A percentile compares a stretch with the other conserved stretches of the same genome.
These are phyloP conservation scores for Perizoma affinitatum DNA, from an alignment of 2,888 invertebrate species.

Conservation along the genomic window DNA sequence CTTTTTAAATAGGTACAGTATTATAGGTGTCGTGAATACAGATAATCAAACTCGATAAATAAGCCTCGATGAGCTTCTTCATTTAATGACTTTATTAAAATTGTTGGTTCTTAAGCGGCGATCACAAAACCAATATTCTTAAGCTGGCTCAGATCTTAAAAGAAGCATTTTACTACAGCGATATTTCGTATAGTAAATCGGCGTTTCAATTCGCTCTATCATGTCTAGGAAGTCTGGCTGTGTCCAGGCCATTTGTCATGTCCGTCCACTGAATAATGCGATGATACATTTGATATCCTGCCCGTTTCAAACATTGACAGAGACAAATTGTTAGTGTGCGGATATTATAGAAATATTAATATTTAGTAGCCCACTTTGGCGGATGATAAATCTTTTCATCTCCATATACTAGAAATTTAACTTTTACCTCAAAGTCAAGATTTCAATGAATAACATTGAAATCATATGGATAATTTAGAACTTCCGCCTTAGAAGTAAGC, in stretches of 20 bases:
- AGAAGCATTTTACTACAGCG: neutral
- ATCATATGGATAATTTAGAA: too few relatives aligned
- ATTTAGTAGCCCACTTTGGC: conserved; percentile 7
- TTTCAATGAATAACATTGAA: too few relatives aligned
- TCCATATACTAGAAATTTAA: neutral
- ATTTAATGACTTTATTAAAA: too few relatives aligned
- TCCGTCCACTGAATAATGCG: conserved; percentile 36
- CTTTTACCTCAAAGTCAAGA: neutral
- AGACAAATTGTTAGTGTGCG: conserved; percentile 33
- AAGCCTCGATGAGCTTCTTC: too few relatives aligned
- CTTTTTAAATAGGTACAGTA: too few relatives aligned
- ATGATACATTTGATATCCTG: conserved; percentile 35
- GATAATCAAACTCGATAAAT: too few relatives aligned
- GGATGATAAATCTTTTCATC: conserved; percentile 9
- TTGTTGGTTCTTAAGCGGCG: neutral
- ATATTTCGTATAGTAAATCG: conserved; percentile 10
- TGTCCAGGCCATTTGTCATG: conserved; percentile 36
- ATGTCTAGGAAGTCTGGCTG: conserved; percentile 26
- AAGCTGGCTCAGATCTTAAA: neutral
- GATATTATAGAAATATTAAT: conserved; percentile 22
- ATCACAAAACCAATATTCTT: neutral
- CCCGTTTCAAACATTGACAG: conserved; percentile 34
- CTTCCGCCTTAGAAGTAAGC: too few relatives aligned
- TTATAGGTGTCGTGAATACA: too few relatives aligned
- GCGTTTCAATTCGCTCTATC: conserved; percentile 22